Base-by-base conservation (phyloP, 2,113 vertebrate species). In the Lophura nycthemera region DNA sequence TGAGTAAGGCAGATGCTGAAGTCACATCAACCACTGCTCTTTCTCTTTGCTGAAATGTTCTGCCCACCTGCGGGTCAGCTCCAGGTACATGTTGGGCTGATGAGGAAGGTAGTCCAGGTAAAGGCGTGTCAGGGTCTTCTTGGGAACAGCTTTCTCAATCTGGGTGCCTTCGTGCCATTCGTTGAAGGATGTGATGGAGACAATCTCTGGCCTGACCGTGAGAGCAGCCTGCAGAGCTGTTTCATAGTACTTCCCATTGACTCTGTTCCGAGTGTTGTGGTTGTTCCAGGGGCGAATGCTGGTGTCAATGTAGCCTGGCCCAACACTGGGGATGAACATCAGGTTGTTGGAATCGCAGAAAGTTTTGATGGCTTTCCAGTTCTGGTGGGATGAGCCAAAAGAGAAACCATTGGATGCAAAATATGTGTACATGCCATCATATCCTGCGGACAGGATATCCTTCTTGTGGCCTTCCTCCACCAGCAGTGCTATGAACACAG, bases 101-200 rank as follows among this genome's bases (percentile, higher is more conserved):
- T 98, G 98, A 4, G 98, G 98, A 76, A 97, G 97, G 92, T 99
- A 99, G 95, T 99, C 98, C 56, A 99, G 80, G 87, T 99, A 99
- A 60, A 98, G 97, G 50, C 98, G 98, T 2, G 97, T 97, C 22
- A 97, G 93, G 0, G 98, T 98, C 97, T 98, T 99, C 95, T 98
- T 99, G 78, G 98, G 98, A 70, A 98, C 83, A 3, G 98, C 98
- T 88, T 97, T 98, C 94, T 99, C 98, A 2, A 99, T 98, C 97
- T 99, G 98, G 24, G 99, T 99, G 61, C 98, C 98, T 84, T 99
- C 99, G 0, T 99, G 98, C 98, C 99, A 99, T 57, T 99, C 98
- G 11, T 99, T 99, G 92, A 99, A 99, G n/a, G 99, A 99, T 1
- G 98, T 99, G 38, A 99, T 97, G 48, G 98, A 98, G 71, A 99